phyloP scores from a whole-genome alignment of 2,113 vertebrate species.

The Eleginops maclovinus region DNA sequence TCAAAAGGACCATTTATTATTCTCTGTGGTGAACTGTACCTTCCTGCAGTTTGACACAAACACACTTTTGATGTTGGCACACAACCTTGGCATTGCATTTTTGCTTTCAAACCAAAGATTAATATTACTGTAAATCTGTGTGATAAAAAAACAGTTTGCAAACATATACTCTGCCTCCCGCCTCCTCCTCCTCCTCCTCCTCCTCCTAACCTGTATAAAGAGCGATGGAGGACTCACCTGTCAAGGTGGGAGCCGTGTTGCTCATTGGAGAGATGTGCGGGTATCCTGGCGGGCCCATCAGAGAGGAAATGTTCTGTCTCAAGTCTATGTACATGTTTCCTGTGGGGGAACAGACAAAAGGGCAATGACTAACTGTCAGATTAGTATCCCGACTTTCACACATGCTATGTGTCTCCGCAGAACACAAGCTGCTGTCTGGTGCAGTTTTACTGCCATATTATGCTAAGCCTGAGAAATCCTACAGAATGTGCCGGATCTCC shows the following conservation, averaged over 20 bases:
- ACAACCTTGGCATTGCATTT: neutral
- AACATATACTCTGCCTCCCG: neutral
- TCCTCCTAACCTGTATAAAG: conserved; percentile 34
- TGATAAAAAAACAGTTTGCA: neutral
- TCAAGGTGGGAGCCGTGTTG: conserved; percentile 84
- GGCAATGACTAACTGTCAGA: conserved; percentile 60
- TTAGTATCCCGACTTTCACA: conserved; percentile 48
- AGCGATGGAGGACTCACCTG: conserved; percentile 78
- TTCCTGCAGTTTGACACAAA: neutral
- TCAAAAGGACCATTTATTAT: too few species aligned
- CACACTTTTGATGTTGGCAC: neutral
- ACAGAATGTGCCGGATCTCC: conserved; percentile 32
- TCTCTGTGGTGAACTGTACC: too few species aligned
- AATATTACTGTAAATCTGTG: too few species aligned
- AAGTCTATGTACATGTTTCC: conserved; percentile 90
- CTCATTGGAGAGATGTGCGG: conserved; percentile 87
- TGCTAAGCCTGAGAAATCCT: conserved; percentile 36
- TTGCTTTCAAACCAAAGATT: too few species aligned
- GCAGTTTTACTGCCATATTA: conserved; percentile 30
- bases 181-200: neutral
- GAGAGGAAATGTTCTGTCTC: conserved; percentile 88
- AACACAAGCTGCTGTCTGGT: conserved; percentile 24
- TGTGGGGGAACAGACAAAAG: conserved; percentile 74
- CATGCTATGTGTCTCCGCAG: conserved; percentile 27
- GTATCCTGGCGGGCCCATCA: conserved; percentile 90